A percentile compares a stretch with the other conserved stretches of the same genome.
Conservation (phyloP, 2,113 vertebrate genomes). For the Corynorhinus townsendii region DNA sequence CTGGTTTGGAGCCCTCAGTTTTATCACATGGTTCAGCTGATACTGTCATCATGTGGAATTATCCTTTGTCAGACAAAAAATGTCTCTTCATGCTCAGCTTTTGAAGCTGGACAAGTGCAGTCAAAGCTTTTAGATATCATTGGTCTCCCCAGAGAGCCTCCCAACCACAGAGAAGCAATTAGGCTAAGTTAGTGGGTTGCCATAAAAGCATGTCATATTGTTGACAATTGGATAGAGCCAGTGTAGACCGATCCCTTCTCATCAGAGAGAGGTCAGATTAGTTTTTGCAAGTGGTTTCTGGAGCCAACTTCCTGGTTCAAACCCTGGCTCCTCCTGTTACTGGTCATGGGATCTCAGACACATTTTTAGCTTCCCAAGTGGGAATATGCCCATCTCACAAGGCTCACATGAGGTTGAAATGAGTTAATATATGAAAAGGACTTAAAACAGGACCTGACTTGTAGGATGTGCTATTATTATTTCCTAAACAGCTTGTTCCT, state of each 20-base stretch:
- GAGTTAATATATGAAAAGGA: neutral
- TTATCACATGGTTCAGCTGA: neutral
- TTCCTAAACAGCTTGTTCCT: neutral
- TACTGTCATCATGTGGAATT: neutral
- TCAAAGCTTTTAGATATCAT: neutral
- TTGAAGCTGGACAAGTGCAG: neutral
- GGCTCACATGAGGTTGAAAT: neutral
- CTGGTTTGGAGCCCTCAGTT: neutral
- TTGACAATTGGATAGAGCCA: neutral
- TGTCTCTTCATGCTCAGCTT: neutral
- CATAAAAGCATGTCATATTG: neutral
- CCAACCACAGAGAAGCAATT: neutral
- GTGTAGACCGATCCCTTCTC: neutral
- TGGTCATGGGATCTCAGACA: neutral
- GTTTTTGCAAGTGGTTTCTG: neutral
- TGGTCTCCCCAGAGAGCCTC: neutral
- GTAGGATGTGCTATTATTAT: neutral
- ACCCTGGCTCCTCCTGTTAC: neutral
- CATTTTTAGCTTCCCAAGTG: neutral
- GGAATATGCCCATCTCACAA: neutral
- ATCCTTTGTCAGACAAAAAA: neutral
- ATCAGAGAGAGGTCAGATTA: too few relatives aligned
- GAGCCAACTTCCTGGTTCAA: neutral
- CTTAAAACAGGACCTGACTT: neutral
- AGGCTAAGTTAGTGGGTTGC: neutral